A percentile compares a stretch with the other conserved stretches of the same genome.
Conservation (phyloP, 2,888 invertebrate species). For the Synanthedon formicaeformis region DNA sequence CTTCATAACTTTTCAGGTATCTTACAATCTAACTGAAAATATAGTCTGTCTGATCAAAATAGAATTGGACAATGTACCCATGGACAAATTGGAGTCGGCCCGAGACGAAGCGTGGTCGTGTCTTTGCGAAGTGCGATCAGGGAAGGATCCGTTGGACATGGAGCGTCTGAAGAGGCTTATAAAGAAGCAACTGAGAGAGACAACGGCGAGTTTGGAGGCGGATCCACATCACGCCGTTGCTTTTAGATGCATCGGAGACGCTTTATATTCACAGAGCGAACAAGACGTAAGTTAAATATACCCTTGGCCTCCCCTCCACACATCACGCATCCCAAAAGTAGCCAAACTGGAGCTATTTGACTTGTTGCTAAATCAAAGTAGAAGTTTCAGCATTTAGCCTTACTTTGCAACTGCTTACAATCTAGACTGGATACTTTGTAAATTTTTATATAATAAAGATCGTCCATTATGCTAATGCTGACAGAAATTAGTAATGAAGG, state of each 20-base stretch:
- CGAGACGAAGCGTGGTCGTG: constrained; percentile 63
- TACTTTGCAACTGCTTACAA: too few relatives aligned
- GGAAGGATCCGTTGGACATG: constrained; percentile 76
- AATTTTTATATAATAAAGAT: too few relatives aligned
- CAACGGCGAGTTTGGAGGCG: constrained; percentile 78
- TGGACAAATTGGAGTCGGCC: constrained; percentile 74
- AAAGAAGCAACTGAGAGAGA: constrained; percentile 76
- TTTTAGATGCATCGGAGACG: constrained; percentile 83
- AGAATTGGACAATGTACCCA: constrained; percentile 80
- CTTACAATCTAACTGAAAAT: constrained; percentile 79
- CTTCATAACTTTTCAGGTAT: constrained; percentile 59
- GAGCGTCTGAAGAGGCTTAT: constrained; percentile 79
- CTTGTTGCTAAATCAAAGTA: too few relatives aligned
- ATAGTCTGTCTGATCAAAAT: constrained; percentile 77
- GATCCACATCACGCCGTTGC: constrained; percentile 83
- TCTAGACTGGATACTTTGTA: too few relatives aligned
- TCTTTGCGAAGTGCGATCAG: constrained; percentile 28
- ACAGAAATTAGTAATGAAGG: too few relatives aligned
- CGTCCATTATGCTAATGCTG: too few relatives aligned
- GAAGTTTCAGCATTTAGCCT: too few relatives aligned
- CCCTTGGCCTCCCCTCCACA: too few relatives aligned
- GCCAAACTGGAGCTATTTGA: too few relatives aligned
- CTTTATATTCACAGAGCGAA: constrained; percentile 81
- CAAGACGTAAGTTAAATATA: constrained; percentile 71
- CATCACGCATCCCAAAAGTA: too few relatives aligned